Evolutionary conservation across 1,140 invertebrate species (phyloP), one percentile per base, ranked within the genome.

Genomic region (Hetaerina americana): DNA sequence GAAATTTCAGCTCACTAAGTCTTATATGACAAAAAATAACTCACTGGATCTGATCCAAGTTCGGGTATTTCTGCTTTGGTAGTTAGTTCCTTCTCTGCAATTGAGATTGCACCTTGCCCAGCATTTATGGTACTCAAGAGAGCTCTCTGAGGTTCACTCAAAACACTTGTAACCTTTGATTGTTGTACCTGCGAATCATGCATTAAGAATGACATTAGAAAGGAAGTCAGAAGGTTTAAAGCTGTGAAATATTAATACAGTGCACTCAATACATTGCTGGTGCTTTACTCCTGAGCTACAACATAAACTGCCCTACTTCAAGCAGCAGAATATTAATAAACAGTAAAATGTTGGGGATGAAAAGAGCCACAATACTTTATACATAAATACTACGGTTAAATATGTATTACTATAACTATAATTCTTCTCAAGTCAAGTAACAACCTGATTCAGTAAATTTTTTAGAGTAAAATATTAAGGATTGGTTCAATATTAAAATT

Each of bases 101-200:
- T 87, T 74, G 89, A 87, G 74, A 99, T 94, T 71, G 94, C 88
- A 78, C 92, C 91, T 78, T 90, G 90, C 71, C 91, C 94, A 31
- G 89, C 87, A 67, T 89, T 89, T 76, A 98, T 98, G 12, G 94
- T 97, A 24, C 92, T 89, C 22, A 97, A 79, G 71, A 99, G 84
- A 5, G 95, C 96, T 76, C 93, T 84, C 83, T 99, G 96, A 49
- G 96, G 94, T 80, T 96, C 93, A 29, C 89, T 87, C 73, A 96
- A 80, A 2, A 96, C 88, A 73, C 88, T 90, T 72, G 91, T 91
- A 70, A 96, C 87, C 77, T 90, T 90, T 0, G 92, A 91, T 80
- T 95, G 91, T 80, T 97, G 93, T 71, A 91, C 87, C 88, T 95
- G 81, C 1, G 81, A 70, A 71, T 73, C 75, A 74, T 31, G 72